A percentile compares a stretch with the other conserved stretches of the same genome.
These are phyloP conservation scores for Philypnodon macrostomus DNA, from an alignment of 2,797 vertebrate species.

Conservation along the genomic window DNA sequence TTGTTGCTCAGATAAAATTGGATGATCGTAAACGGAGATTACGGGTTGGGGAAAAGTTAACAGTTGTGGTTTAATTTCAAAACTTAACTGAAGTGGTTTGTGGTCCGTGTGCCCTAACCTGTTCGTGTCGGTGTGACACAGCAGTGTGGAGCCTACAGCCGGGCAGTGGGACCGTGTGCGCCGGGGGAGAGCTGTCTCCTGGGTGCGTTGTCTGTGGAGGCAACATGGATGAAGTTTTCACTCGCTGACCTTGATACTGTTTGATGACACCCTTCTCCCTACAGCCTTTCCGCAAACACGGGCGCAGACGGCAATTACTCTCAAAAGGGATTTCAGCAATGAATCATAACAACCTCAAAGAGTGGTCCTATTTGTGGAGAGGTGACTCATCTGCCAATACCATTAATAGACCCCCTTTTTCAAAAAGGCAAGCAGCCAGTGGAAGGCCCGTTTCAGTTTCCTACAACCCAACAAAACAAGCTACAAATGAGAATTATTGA, in stretches of 20 bases:
- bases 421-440: constrained; percentile 1
- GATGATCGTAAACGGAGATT: background rate
- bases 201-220: constrained; percentile 12
- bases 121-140: constrained; percentile 6
- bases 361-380: constrained; percentile 23
- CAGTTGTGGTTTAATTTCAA: background rate
- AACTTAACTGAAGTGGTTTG: background rate
- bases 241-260: constrained; percentile 47
- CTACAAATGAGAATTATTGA: too few species aligned
- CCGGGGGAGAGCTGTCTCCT: constrained; percentile 16
- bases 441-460: constrained; percentile 10
- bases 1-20: constrained; percentile 6
- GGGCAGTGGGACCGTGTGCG: constrained; percentile 10
- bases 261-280: constrained; percentile 5
- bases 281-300: background rate
- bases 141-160: constrained; percentile 1
- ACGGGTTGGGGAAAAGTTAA: constrained; percentile 19
- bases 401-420: background rate
- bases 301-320: constrained; percentile 1
- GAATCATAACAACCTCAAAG: constrained; percentile 8
- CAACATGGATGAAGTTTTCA: constrained; percentile 26
- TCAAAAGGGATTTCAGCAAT: background rate
- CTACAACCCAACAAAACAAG: too few species aligned
- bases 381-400: constrained; percentile 56
- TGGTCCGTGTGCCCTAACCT: background rate